phyloP scores from a whole-genome alignment of 2,888 invertebrate species.

The Hyalella azteca region DNA sequence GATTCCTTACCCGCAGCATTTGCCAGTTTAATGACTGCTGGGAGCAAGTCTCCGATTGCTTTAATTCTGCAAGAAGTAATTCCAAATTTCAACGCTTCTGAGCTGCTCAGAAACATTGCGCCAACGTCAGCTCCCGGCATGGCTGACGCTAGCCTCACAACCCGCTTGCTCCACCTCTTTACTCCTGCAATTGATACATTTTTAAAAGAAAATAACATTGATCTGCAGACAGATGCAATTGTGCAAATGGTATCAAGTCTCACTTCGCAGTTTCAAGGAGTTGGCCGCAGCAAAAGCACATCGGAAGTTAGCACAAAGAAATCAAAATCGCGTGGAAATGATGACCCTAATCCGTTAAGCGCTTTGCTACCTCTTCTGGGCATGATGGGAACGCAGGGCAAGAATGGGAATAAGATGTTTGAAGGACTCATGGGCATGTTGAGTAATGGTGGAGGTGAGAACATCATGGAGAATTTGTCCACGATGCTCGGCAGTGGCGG shows the following conservation, averaged over 20 bases:
- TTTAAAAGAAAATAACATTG: constrained; percentile 1
- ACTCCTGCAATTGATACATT: constrained; percentile 11
- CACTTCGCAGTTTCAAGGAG: not conserved
- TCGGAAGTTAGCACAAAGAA: not conserved
- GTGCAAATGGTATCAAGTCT: constrained; percentile 4
- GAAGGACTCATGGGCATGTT: constrained; percentile 5
- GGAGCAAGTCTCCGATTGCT: constrained; percentile 8
- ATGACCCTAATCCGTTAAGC: not conserved
- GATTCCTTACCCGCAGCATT: constrained; percentile 13
- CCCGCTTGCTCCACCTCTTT: not conserved
- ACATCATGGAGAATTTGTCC: not conserved
- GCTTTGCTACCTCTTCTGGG: not conserved
- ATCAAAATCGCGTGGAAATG: not conserved
- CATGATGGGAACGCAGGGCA: not conserved
- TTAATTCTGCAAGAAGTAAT: constrained; percentile 6
- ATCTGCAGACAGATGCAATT: constrained; percentile 6
- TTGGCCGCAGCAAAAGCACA: not conserved
- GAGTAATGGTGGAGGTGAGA: not conserved
- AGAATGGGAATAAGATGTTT: not conserved
- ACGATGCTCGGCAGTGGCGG: not conserved
- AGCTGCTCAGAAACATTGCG: not conserved
- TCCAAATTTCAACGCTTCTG: constrained; percentile 18
- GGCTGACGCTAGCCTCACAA: not conserved
- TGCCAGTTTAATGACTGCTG: not conserved
- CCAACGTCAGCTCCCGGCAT: not conserved